Evolutionary conservation across 2,113 vertebrate genomes (phyloP).

Genomic region (Dunckerocampus dactyliophorus): DNA sequence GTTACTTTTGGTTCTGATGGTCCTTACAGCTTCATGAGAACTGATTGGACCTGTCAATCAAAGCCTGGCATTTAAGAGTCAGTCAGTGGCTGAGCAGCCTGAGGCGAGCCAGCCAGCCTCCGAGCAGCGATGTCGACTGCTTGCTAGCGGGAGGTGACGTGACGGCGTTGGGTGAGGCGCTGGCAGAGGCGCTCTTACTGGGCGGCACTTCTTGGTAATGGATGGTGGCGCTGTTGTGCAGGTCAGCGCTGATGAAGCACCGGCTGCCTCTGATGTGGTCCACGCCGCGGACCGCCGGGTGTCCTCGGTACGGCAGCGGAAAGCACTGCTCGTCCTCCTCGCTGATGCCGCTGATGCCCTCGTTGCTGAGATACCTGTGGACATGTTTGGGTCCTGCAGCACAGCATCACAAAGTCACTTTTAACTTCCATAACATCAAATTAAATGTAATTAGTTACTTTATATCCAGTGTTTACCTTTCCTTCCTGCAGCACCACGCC

Average conservation of each 20-base stretch:
- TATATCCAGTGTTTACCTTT: constrained; percentile 75
- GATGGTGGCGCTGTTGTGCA: constrained; percentile 86
- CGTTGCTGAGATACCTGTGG: constrained; percentile 89
- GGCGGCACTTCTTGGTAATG: constrained; percentile 81
- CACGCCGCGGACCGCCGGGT: constrained; percentile 79
- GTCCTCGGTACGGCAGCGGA: constrained; percentile 66
- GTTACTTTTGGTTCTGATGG: not conserved
- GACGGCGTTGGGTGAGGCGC: constrained; percentile 37
- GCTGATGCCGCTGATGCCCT: constrained; percentile 82
- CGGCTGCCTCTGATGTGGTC: constrained; percentile 88
- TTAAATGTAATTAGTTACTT: not conserved
- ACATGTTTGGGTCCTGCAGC: constrained; percentile 75
- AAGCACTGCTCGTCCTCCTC: constrained; percentile 77
- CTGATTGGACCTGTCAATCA: not conserved
- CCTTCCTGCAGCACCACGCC: constrained; percentile 72
- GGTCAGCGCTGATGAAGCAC: constrained; percentile 79
- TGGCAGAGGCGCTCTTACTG: constrained; percentile 62
- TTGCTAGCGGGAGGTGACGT: constrained; percentile 36
- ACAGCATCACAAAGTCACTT: not conserved
- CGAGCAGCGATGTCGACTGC: constrained; percentile 72
- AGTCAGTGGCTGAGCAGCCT: constrained; percentile 87
- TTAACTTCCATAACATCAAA: not conserved
- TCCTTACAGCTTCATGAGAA: not conserved
- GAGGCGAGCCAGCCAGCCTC: constrained; percentile 85
- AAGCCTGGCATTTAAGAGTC: not conserved